These are phyloP conservation scores for Synaphobranchus kaupii DNA, from an alignment of 2,797 vertebrate genomes.

Conservation along the genomic window DNA sequence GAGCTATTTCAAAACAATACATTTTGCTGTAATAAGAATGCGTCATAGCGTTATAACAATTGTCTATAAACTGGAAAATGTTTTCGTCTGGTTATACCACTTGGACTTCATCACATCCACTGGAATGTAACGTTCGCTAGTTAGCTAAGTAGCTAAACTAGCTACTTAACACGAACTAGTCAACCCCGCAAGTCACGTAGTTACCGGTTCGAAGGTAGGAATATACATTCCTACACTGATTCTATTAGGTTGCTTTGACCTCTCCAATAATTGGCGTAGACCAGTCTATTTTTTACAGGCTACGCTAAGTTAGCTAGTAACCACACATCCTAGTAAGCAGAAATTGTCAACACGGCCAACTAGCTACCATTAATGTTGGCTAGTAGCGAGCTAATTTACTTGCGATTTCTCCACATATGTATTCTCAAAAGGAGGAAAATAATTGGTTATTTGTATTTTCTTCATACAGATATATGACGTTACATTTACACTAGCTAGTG, in stretches of 20 bases:
- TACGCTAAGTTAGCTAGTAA: not conserved
- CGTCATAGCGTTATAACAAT: not conserved
- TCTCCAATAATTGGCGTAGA: not conserved
- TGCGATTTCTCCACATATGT: not conserved
- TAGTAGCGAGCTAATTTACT: not conserved
- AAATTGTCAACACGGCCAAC: not conserved
- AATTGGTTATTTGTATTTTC: too few species aligned
- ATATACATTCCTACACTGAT: not conserved
- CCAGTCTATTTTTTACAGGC: not conserved
- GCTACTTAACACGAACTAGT: not conserved
- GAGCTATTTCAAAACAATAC: not conserved
- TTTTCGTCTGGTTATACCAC: not conserved
- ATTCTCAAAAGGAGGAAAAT: too few species aligned
- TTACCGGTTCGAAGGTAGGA: not conserved
- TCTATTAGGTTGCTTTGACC: not conserved
- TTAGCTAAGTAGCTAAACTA: not conserved
- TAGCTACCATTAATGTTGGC: not conserved
- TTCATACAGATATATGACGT: too few species aligned
- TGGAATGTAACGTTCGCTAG: not conserved
- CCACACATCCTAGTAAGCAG: not conserved
- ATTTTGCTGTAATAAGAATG: not conserved
- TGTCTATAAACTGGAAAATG: not conserved
- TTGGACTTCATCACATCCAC: not conserved
- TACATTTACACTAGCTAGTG: too few species aligned
- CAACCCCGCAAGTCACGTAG: not conserved